Percentiles rank a stretch among this genome's conserved stretches.
Conservation (phyloP, 2,113 vertebrate genomes). For the Rafetus swinhoei region DNA sequence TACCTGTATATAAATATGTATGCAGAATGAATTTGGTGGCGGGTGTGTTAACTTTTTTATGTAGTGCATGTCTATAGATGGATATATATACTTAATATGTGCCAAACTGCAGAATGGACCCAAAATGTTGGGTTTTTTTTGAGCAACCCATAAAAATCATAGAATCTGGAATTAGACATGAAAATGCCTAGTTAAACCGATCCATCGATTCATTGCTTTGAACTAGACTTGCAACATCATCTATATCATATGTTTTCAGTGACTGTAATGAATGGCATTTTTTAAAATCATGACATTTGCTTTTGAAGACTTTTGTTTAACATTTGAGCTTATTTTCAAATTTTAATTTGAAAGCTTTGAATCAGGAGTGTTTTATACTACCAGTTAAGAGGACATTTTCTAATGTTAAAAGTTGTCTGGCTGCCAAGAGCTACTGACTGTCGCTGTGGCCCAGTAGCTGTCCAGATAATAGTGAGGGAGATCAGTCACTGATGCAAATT, state of each 20-base stretch:
- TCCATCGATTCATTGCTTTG: neutral
- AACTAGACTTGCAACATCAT: neutral
- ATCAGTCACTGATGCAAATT: neutral
- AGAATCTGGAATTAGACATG: neutral
- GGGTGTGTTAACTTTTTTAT: neutral
- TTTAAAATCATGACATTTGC: neutral
- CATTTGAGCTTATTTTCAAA: neutral
- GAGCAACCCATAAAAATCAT: neutral
- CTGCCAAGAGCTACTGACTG: neutral
- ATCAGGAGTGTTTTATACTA: fast-evolving
- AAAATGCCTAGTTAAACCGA: neutral
- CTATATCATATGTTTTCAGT: fast-evolving
- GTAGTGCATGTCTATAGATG: neutral
- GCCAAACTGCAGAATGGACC: neutral
- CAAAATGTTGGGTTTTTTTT: neutral
- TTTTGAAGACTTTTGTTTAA: neutral
- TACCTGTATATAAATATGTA: neutral
- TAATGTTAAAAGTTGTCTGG: neutral
- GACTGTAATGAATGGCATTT: neutral
- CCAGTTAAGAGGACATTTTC: neutral
- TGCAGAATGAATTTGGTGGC: neutral
- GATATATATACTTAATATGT: neutral
- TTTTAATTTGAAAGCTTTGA: neutral
- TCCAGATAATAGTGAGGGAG: neutral
- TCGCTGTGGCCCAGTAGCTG: neutral